Evolutionary conservation across 2,113 vertebrate genomes (phyloP).

Genomic region (Toxotes jaculatrix): DNA sequence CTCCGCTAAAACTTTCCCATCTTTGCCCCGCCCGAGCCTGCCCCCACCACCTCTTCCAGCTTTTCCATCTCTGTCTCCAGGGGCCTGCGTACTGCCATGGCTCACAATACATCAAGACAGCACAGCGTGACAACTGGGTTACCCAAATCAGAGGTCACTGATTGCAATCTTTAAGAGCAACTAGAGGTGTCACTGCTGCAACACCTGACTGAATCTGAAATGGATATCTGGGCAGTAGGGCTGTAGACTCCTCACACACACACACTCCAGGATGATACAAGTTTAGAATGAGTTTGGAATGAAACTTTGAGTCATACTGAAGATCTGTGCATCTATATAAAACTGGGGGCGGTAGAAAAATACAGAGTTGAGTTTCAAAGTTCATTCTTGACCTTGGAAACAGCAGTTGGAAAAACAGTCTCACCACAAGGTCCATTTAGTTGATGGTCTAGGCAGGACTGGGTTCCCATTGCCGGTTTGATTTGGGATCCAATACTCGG

Average conservation of each 20-base stretch:
- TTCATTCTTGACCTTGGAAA: not conserved
- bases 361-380: not conserved
- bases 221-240: slow-evolving; percentile 66
- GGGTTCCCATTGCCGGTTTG: too few species aligned
- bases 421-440: too few species aligned
- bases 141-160: slow-evolving; percentile 81
- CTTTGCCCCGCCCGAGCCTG: slow-evolving; percentile 2
- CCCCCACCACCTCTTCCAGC: slow-evolving; percentile 34
- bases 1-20: slow-evolving; percentile 47
- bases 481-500: not conserved
- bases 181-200: slow-evolving; percentile 70
- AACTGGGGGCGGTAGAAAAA: not conserved
- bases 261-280: slow-evolving; percentile 32
- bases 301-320: slow-evolving; percentile 3
- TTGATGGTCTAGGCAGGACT: too few species aligned
- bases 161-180: slow-evolving; percentile 82
- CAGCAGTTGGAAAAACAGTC: not conserved
- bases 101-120: slow-evolving; percentile 71
- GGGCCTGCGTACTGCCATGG: slow-evolving; percentile 30
- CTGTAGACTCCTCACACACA: slow-evolving; percentile 39
- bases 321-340: not conserved
- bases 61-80: slow-evolving; percentile 54
- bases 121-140: slow-evolving; percentile 67
- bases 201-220: slow-evolving; percentile 76
- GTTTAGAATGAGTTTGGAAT: slow-evolving; percentile 32